Percentiles rank a stretch among this genome's conserved stretches.
Evolutionary conservation across 1,140 invertebrate genomes (phyloP).

Genomic region (Aphelenchoides fujianensis): DNA sequence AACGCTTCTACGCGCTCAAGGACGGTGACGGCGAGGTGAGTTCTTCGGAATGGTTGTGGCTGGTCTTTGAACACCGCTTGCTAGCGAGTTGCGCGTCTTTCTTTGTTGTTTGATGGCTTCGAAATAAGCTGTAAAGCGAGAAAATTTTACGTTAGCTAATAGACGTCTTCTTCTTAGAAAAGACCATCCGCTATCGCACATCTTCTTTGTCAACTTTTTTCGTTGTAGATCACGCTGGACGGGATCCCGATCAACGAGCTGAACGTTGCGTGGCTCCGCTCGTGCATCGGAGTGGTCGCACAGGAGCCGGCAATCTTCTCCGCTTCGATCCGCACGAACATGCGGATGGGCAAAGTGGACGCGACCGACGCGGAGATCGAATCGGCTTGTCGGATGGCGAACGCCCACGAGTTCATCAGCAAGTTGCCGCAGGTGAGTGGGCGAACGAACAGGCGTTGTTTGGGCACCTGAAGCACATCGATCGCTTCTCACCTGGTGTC

Average conservation of each 20-base stretch:
- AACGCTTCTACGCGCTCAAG: neutral
- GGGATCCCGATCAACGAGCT: slow-evolving; percentile 50
- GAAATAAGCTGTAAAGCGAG: too few species aligned
- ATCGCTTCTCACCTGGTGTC: too few species aligned
- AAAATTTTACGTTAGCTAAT: slow-evolving; percentile 30
- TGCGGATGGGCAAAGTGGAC: slow-evolving; percentile 71
- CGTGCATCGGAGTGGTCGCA: slow-evolving; percentile 74
- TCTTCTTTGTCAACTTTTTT: slow-evolving; percentile 17
- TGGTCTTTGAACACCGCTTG: too few species aligned
- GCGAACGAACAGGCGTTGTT: too few species aligned
- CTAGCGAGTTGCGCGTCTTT: too few species aligned
- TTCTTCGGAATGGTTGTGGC: slow-evolving; percentile 52
- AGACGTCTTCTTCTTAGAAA: too few species aligned
- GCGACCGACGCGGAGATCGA: slow-evolving; percentile 69
- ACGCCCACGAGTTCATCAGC: slow-evolving; percentile 55
- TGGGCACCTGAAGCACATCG: too few species aligned
- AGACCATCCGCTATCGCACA: slow-evolving; percentile 5
- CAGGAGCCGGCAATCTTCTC: slow-evolving; percentile 76
- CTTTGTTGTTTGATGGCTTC: too few species aligned
- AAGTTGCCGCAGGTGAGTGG: slow-evolving; percentile 64
- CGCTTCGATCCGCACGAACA: slow-evolving; percentile 76
- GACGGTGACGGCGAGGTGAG: slow-evolving; percentile 26
- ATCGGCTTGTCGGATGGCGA: slow-evolving; percentile 52
- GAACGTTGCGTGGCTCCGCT: slow-evolving; percentile 65
- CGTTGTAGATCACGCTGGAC: slow-evolving; percentile 42